Evolutionary conservation across 2,797 vertebrate species (phyloP).

Genomic region (Erpetoichthys calabaricus): DNA sequence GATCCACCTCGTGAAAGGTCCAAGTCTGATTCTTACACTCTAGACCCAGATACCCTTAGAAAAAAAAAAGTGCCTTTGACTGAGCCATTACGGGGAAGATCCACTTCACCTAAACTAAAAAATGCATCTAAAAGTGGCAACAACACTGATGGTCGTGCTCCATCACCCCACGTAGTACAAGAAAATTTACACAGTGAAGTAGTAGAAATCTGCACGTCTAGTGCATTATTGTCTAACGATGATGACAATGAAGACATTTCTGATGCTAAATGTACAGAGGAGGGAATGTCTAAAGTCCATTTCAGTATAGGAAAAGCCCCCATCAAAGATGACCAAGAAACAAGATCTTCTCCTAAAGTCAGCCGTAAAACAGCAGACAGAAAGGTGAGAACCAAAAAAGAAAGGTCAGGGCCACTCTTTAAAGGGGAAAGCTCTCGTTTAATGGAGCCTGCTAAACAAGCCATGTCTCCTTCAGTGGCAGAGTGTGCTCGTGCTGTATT

Average conservation of each 20-base stretch:
- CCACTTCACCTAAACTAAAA: conserved; percentile 92
- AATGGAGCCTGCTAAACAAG: conserved; percentile 85
- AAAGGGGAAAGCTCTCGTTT: conserved; percentile 70
- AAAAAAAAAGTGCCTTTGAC: conserved; percentile 91
- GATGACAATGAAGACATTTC: conserved; percentile 68
- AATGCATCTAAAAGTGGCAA: conserved; percentile 62
- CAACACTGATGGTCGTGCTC: conserved; percentile 73
- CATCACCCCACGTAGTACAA: conserved; percentile 90
- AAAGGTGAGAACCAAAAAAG: conserved; percentile 87
- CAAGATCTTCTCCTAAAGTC: conserved; percentile 88
- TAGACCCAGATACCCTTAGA: conserved; percentile 87
- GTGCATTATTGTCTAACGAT: conserved; percentile 77
- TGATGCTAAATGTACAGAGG: conserved; percentile 61
- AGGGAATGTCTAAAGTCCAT: conserved; percentile 83
- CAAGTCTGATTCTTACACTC: conserved; percentile 93
- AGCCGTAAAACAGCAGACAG: conserved; percentile 82
- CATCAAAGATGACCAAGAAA: conserved; percentile 81
- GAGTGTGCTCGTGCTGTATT: conserved; percentile 92
- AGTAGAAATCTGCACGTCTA: conserved; percentile 89
- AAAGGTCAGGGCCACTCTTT: conserved; percentile 84
- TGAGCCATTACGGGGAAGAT: conserved; percentile 81
- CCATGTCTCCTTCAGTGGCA: conserved; percentile 94
- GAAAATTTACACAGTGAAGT: conserved; percentile 96
- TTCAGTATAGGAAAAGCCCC: conserved; percentile 98
- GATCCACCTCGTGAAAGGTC: conserved; percentile 92